Percentiles rank a stretch among this genome's conserved stretches.
Evolutionary conservation across 2,888 invertebrate genomes (phyloP).

Genomic region (Pasiphila rectangulata): DNA sequence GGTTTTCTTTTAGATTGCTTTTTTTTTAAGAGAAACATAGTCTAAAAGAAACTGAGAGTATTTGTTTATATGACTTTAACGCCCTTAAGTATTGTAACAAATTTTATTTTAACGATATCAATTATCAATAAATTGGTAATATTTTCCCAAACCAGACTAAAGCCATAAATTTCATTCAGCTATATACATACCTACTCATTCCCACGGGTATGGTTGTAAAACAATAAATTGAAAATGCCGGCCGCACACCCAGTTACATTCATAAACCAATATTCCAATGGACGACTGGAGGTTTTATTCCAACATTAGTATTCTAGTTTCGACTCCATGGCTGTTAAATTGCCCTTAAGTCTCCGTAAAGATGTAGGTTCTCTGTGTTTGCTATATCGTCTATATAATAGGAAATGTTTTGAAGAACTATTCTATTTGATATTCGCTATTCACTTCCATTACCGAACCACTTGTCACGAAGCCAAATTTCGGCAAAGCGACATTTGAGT

Average conservation of each 20-base stretch:
- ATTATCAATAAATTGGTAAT: slow-evolving; percentile 60
- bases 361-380: too few relatives aligned
- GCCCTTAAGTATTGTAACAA: slow-evolving; percentile 41
- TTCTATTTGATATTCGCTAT: too few relatives aligned
- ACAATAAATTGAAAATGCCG: slow-evolving; percentile 66
- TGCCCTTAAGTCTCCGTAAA: too few relatives aligned
- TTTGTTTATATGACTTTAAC: neutral
- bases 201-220: slow-evolving; percentile 60
- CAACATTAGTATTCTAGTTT: slow-evolving; percentile 35
- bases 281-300: slow-evolving; percentile 46
- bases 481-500: too few relatives aligned
- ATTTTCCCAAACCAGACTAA: slow-evolving; percentile 63
- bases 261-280: slow-evolving; percentile 46
- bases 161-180: slow-evolving; percentile 63
- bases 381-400: too few relatives aligned
- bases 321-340: slow-evolving; percentile 1
- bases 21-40: too few relatives aligned
- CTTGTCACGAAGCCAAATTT: too few relatives aligned
- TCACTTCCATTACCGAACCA: too few relatives aligned
- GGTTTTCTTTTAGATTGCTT: slow-evolving; percentile 1
- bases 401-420: too few relatives aligned
- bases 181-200: slow-evolving; percentile 44
- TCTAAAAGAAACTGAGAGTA: slow-evolving; percentile 18
- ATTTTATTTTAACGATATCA: slow-evolving; percentile 56
- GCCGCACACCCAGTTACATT: slow-evolving; percentile 50